Percentiles rank a stretch among this genome's conserved stretches.
Conservation (phyloP, 23 tunicate genomes). For the Styela plicata region DNA sequence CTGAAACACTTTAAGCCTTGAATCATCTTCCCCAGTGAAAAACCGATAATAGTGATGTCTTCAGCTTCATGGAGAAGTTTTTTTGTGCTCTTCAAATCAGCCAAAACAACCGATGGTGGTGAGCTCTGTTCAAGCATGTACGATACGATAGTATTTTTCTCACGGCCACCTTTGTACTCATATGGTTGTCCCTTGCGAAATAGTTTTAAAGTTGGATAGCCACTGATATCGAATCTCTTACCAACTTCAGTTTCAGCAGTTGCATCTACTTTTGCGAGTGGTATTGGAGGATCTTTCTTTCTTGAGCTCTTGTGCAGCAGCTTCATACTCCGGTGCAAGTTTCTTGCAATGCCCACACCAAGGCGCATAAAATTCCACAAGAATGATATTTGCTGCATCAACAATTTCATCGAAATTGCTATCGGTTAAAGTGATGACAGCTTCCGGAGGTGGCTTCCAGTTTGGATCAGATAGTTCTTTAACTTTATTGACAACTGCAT, state of each 20-base stretch:
- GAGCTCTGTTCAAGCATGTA: slow-evolving; percentile 95
- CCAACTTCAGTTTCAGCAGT: slow-evolving; percentile 72
- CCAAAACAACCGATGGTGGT: slow-evolving; percentile 79
- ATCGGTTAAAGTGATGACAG: slow-evolving; percentile 68
- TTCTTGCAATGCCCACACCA: slow-evolving; percentile 99
- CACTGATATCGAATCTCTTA: slow-evolving; percentile 64
- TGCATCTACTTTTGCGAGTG: slow-evolving; percentile 96
- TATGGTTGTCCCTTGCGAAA: slow-evolving; percentile 83
- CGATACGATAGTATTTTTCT: slow-evolving; percentile 56
- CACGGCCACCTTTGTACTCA: slow-evolving; percentile 95
- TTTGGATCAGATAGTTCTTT: slow-evolving; percentile 79
- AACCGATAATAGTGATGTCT: slow-evolving; percentile 90
- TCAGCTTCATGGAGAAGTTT: slow-evolving; percentile 69
- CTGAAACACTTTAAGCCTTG: slow-evolving; percentile 50
- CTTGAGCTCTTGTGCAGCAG: slow-evolving; percentile 80
- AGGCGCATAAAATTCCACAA: slow-evolving; percentile 99
- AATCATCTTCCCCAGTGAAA: slow-evolving; percentile 68
- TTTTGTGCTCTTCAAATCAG: slow-evolving; percentile 47
- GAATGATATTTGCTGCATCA: slow-evolving; percentile 66
- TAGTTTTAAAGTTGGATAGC: slow-evolving; percentile 93
- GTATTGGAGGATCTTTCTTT: slow-evolving; percentile 70
- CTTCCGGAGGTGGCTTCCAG: slow-evolving; percentile 97
- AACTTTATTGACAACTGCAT: slow-evolving; percentile 50
- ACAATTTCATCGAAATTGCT: slow-evolving; percentile 78
- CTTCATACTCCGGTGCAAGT: slow-evolving; percentile 92